phyloP scores from a whole-genome alignment of 1,140 invertebrate genomes.

The Diabrotica virgifera region DNA sequence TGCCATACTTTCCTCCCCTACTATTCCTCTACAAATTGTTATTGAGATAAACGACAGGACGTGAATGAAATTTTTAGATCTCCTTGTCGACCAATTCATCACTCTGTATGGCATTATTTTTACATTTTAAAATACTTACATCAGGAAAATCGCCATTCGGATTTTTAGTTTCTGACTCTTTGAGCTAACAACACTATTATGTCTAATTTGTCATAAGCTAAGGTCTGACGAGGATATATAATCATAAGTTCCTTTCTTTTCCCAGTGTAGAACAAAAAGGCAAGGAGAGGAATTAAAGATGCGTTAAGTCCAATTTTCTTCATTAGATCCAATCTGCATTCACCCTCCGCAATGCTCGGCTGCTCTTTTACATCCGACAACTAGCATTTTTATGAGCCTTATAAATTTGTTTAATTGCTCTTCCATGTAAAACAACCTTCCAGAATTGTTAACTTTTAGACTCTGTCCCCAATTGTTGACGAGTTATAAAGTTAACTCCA shows the following conservation, averaged over 20 bases:
- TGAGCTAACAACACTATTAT: no score
- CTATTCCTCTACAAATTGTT: no score
- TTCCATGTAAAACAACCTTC: constrained; percentile 33
- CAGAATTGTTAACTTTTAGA: not conserved
- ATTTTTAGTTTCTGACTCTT: no score
- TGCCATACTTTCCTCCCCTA: no score
- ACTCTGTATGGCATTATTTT: no score
- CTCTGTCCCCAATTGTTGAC: not conserved
- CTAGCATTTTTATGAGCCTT: constrained; percentile 42
- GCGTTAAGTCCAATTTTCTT: constrained; percentile 46
- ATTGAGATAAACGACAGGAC: no score
- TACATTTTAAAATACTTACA: no score
- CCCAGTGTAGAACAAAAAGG: not conserved
- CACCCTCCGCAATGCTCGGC: constrained; percentile 30
- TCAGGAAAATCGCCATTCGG: no score
- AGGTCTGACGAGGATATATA: no score
- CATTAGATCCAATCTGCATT: constrained; percentile 46
- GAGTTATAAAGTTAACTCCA: not conserved
- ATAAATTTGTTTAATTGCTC: constrained; percentile 46
- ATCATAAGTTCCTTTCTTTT: not conserved
- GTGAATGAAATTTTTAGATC: no score
- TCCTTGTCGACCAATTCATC: no score
- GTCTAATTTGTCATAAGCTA: no score
- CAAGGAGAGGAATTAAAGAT: constrained; percentile 41
- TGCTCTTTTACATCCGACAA: constrained; percentile 36